phyloP scores from a whole-genome alignment of 1,140 invertebrate genomes.

The Drosophila kikkawai region DNA sequence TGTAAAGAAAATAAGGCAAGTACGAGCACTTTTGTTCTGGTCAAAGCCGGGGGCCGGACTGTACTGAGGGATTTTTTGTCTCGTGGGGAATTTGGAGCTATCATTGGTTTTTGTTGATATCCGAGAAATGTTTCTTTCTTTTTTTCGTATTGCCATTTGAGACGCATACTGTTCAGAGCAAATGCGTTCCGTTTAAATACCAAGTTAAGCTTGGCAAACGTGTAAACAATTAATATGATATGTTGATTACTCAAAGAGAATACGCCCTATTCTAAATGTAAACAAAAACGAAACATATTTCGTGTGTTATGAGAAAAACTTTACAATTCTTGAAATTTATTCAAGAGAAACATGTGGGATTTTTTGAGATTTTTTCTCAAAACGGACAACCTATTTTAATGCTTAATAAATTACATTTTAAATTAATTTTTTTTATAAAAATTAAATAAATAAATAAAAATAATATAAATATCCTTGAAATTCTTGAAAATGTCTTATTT shows the following conservation, averaged over 20 bases:
- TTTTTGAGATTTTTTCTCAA: not conserved
- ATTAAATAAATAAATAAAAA: too few species aligned
- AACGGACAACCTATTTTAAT: not conserved
- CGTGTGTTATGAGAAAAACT: not conserved
- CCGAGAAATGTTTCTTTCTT: not conserved
- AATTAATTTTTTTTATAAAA: not conserved
- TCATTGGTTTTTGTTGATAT: slow-evolving; percentile 3
- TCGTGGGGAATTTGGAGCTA: not conserved
- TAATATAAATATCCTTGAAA: not conserved
- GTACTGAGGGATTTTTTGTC: not conserved
- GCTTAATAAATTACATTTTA: too few species aligned
- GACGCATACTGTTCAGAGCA: not conserved
- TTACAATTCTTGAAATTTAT: not conserved
- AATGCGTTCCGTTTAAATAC: not conserved
- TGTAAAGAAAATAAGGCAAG: not conserved
- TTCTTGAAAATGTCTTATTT: too few species aligned
- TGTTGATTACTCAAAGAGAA: not conserved
- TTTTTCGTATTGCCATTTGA: not conserved
- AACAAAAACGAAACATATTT: not conserved
- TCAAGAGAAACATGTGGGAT: too few species aligned
- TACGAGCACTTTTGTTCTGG: slow-evolving; percentile 1
- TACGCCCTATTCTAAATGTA: not conserved
- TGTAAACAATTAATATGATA: slow-evolving; percentile 9
- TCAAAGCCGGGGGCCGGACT: not conserved
- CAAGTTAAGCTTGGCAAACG: not conserved